Evolutionary conservation across 1,140 invertebrate species (phyloP).

Genomic region (Ceratina japonica): DNA sequence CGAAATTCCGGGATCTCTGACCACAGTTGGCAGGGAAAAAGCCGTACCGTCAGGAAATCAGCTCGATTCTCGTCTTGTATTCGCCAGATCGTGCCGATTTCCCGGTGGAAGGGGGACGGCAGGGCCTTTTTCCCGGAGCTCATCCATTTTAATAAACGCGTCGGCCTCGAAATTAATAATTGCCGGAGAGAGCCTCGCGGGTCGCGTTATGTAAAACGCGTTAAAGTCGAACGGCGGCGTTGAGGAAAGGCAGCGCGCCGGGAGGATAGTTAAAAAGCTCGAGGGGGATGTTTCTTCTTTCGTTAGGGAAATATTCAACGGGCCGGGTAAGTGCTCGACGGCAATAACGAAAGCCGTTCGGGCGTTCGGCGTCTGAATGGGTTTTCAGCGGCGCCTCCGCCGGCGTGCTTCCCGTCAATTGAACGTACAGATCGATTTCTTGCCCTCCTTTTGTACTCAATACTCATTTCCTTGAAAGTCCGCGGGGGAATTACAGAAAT

Average conservation of each 20-base stretch:
- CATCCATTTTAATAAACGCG: conserved; percentile 45
- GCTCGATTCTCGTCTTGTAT: no score
- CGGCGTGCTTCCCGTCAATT: not conserved
- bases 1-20: no score
- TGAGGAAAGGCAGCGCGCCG: not conserved
- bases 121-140: not conserved
- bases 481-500: not conserved
- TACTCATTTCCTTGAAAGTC: not conserved
- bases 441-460: not conserved
- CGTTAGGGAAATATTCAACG: conserved; percentile 45
- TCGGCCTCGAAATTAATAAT: conserved; percentile 42
- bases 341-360: conserved; percentile 3
- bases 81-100: no score
- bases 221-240: conserved; percentile 30
- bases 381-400: not conserved
- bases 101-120: no score
- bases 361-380: not conserved
- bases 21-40: no score
- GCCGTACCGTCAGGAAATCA: no score
- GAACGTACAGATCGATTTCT: not conserved
- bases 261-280: conserved; percentile 56
- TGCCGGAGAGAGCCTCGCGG: conserved; percentile 31
- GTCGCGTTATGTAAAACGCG: conserved; percentile 43
- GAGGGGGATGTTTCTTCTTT: conserved; percentile 29
- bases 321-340: not conserved